phyloP scores from a whole-genome alignment of 2,888 invertebrate species.

The Diogma glabrata region DNA sequence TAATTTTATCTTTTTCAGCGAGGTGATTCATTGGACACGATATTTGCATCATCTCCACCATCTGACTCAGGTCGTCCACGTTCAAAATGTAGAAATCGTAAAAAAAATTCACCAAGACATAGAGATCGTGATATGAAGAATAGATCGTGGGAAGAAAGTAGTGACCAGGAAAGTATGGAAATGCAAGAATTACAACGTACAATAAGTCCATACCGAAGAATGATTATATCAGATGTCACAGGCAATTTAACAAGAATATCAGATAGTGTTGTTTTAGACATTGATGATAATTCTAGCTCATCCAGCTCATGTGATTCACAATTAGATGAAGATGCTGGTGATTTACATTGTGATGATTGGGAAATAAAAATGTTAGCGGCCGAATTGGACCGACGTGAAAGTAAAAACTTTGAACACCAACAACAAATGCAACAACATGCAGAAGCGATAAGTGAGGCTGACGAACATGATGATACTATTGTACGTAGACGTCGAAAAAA shows the following conservation, averaged over 20 bases:
- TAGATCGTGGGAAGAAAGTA: slow-evolving; percentile 59
- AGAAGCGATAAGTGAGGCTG: slow-evolving; percentile 9
- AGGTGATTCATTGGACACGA: slow-evolving; percentile 55
- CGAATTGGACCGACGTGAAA: slow-evolving; percentile 51
- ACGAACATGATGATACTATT: slow-evolving; percentile 14
- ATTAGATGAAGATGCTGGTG: slow-evolving; percentile 20
- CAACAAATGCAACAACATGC: no score
- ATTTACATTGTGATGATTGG: slow-evolving; percentile 48
- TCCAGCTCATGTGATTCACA: slow-evolving; percentile 30
- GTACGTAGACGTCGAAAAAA: slow-evolving; percentile 30
- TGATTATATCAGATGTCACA: slow-evolving; percentile 29
- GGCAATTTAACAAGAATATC: slow-evolving; percentile 37
- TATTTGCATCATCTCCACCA: slow-evolving; percentile 49
- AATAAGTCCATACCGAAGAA: slow-evolving; percentile 33
- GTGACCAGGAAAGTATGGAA: slow-evolving; percentile 56
- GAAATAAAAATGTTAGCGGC: slow-evolving; percentile 68
- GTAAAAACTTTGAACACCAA: slow-evolving; percentile 27
- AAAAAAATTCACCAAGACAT: slow-evolving; percentile 30
- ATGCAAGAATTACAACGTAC: slow-evolving; percentile 36
- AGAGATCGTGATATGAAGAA: slow-evolving; percentile 25
- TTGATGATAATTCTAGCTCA: slow-evolving; percentile 31
- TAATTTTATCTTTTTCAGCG: slow-evolving; percentile 38
- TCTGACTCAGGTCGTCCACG: slow-evolving; percentile 22
- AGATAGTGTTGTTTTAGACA: slow-evolving; percentile 34
- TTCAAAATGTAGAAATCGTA: slow-evolving; percentile 34